Percentiles rank a stretch among this genome's conserved stretches.
Conservation (phyloP, 2,113 vertebrate genomes). For the Peromyscus leucopus region DNA sequence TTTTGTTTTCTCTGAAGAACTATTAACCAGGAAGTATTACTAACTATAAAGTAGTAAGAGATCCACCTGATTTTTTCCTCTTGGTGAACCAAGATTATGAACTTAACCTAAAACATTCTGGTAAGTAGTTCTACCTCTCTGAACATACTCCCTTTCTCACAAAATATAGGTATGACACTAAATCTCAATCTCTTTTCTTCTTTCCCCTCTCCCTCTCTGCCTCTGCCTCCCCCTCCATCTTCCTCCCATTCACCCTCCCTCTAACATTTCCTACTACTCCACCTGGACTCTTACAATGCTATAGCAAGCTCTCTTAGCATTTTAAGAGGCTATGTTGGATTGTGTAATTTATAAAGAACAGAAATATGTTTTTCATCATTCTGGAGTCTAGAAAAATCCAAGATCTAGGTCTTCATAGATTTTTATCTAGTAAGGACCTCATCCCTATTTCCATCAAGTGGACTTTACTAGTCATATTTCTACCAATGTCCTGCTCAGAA, state of each 20-base stretch:
- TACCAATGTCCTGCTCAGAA: neutral
- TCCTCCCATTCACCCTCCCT: neutral
- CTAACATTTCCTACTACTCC: neutral
- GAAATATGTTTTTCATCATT: neutral
- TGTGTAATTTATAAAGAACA: too few species aligned
- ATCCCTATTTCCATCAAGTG: too few species aligned
- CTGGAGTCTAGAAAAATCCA: neutral
- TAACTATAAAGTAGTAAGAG: slow-evolving; percentile 9
- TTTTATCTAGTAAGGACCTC: too few species aligned
- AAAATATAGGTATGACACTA: neutral
- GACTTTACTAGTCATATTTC: neutral
- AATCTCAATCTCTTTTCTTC: neutral
- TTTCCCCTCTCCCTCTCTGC: neutral
- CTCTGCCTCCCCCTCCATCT: neutral
- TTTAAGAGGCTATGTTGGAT: too few species aligned
- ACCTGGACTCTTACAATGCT: too few species aligned
- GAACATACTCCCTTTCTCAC: neutral
- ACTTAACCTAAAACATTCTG: slow-evolving; percentile 18
- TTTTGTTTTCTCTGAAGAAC: slow-evolving; percentile 17
- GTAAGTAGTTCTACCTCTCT: slow-evolving; percentile 12
- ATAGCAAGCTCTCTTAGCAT: too few species aligned
- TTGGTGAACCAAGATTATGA: slow-evolving; percentile 22
- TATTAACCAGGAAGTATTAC: neutral
- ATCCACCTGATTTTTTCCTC: neutral
- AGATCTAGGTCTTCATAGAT: neutral